These are phyloP conservation scores for Nycticorax nycticorax DNA, from an alignment of 2,113 vertebrate species.

Conservation along the genomic window DNA sequence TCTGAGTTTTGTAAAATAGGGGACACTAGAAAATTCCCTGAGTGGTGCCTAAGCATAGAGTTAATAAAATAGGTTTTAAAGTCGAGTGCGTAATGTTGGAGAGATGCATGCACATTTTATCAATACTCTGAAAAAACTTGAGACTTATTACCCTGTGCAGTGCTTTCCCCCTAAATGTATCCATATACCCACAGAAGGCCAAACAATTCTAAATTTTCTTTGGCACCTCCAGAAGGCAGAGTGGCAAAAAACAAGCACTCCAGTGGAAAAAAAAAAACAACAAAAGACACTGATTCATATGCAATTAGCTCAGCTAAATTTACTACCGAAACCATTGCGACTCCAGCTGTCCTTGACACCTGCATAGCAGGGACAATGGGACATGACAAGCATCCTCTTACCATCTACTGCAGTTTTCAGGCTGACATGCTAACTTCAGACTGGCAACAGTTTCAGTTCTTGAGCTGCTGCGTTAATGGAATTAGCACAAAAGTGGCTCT, in stretches of 20 bases:
- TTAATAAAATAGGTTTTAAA: not conserved
- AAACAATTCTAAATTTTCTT: not conserved
- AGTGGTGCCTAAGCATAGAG: not conserved
- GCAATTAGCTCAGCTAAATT: conserved; percentile 58
- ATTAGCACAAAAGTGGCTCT: not conserved
- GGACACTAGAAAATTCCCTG: not conserved
- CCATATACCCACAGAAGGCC: not conserved
- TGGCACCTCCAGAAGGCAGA: not conserved
- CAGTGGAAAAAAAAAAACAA: not conserved
- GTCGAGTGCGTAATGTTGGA: not conserved
- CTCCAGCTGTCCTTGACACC: conserved; percentile 61
- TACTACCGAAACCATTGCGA: conserved; percentile 8
- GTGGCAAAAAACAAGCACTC: not conserved
- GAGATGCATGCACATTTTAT: not conserved
- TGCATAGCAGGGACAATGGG: conserved; percentile 34
- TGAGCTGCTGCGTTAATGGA: not conserved
- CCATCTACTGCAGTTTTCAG: not conserved
- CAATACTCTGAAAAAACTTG: not conserved
- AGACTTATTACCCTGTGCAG: not conserved
- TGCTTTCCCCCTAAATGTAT: not conserved
- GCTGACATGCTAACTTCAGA: not conserved
- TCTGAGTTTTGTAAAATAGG: not conserved
- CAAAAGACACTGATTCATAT: conserved; percentile 47
- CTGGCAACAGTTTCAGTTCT: not conserved
- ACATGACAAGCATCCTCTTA: conserved; percentile 47